Evolutionary conservation across 2,113 vertebrate genomes (phyloP), one percentile per base, ranked within the genome.

Genomic region (Plotosus lineatus): DNA sequence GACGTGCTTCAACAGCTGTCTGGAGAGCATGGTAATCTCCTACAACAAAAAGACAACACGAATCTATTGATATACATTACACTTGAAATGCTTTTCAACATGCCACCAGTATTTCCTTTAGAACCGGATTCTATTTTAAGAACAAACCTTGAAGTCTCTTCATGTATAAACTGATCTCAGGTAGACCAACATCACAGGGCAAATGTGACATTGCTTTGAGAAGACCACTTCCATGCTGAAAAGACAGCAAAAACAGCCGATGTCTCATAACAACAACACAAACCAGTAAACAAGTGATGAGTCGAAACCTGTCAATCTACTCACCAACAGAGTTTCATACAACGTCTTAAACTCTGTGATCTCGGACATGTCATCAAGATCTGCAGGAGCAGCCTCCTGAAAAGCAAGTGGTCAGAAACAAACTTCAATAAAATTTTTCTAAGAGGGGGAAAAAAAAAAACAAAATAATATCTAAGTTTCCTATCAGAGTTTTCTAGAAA

Each of bases 291-390:
- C 60, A 40, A 77, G 17, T 31, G 51, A n/a, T 8, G n/a, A 79
- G 65, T 69, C 9, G n/a, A n/a, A n/a, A n/a, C n/a, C n/a, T n/a
- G 21, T 7, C 8, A 72, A 28, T 2, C 14, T 46, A 66, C 78
- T 58, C 31, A 94, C 93, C 91, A 90, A 86, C 0, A 93, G 74
- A 66, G 91, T 86, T 6, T 65, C 85, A 76, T 85, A 90, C 68
- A 92, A 82, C 0, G 82, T 89, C 48, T 93, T 89, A 80, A 90
- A 53, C 28, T 92, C 89, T 6, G 87, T 42, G 46, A 92, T 88
- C 33, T 87, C 88, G 23, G 90, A 89, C 65, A 92, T 86, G 50
- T 82, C 88, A 14, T 93, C 92, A 73, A 88, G 89, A 14, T 90
- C 85, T 31, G 82, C 77, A 10, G 42, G 76, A 40, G 88, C 82